Base-by-base conservation (phyloP, 2,888 invertebrate species). In the Ophion ventricosus region DNA sequence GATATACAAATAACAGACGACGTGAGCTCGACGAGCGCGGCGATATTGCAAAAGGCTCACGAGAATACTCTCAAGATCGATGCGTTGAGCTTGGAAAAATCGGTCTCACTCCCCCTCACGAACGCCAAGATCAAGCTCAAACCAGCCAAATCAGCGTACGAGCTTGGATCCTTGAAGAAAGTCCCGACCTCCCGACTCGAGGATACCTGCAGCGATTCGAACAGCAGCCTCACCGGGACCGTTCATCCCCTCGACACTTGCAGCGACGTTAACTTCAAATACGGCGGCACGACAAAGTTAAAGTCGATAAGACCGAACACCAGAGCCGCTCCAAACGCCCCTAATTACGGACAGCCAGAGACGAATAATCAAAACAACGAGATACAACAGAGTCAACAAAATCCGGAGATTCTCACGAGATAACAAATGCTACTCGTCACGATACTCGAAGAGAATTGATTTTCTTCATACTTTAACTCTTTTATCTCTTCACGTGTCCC, bases 251-350 rank as follows among this genome's bases (percentile, higher is more conserved):
- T 97, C 3, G 97, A 97, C 87, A 96, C 96, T 89, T 96, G 96
- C 79, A 92, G 93, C 82, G 97, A 97, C 90, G 97, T 97, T 0
- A 96, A 96, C 90, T 97, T 97, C 66, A 96, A 96, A 85, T 97
- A 96, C 90, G 96, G 97, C 88, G 97, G 97, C 7, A 96, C 96
- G 0, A 97, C 97, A 0, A 97, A 97, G 91, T 93, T 97, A 83
- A 97, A 97, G 91, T 96, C 96, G 75, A 95, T 97, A 35, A 95
- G 96, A 85, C 95, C 96, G 14, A 88, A 94, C 26, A 89, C 92
- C 72, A 75, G 90, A 56, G 59, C 87, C 14, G 59, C 87, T 11
- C 85, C 87, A 40, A 89, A 89, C 11, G 89, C 87, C 14, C 87
- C 86, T 35, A 89, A 87, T 3, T 89, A 86, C 64, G 89, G 86